Evolutionary conservation across 2,797 vertebrate genomes (phyloP).

Genomic region (Enoplosus armatus): DNA sequence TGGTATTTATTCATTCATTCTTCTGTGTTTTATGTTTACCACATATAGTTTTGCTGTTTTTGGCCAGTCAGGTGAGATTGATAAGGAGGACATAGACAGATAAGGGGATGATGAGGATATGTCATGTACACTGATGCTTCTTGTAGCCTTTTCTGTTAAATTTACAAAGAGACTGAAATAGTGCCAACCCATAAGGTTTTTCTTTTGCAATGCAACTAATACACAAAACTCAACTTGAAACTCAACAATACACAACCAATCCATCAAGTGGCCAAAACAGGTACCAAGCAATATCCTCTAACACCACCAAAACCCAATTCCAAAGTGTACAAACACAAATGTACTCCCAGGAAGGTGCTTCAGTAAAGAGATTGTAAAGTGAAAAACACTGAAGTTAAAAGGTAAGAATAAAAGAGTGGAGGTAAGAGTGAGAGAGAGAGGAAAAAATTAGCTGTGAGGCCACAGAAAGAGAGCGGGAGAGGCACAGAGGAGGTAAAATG

Average conservation of each 20-base stretch:
- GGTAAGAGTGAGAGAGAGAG: neutral
- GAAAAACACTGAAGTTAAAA: conserved; percentile 1
- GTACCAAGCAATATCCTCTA: neutral
- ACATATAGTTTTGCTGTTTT: neutral
- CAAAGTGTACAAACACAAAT: neutral
- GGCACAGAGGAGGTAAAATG: conserved; percentile 23
- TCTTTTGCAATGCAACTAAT: neutral
- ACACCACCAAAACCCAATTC: conserved; percentile 2
- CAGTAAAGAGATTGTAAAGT: neutral
- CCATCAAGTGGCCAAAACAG: neutral
- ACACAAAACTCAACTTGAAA: neutral
- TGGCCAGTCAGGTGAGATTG: neutral
- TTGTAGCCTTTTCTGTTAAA: neutral
- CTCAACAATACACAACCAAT: neutral
- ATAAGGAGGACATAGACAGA: neutral
- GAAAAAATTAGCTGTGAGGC: neutral
- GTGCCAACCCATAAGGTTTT: too few relatives aligned
- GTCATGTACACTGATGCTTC: neutral
- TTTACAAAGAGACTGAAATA: neutral
- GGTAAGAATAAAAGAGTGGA: neutral
- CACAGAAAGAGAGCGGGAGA: conserved; percentile 1
- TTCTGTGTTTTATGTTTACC: neutral
- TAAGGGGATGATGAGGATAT: neutral
- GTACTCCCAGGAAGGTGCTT: neutral
- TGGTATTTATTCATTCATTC: neutral